Evolutionary conservation across 2,888 invertebrate genomes (phyloP).

Genomic region (Sepiola atlantica): DNA sequence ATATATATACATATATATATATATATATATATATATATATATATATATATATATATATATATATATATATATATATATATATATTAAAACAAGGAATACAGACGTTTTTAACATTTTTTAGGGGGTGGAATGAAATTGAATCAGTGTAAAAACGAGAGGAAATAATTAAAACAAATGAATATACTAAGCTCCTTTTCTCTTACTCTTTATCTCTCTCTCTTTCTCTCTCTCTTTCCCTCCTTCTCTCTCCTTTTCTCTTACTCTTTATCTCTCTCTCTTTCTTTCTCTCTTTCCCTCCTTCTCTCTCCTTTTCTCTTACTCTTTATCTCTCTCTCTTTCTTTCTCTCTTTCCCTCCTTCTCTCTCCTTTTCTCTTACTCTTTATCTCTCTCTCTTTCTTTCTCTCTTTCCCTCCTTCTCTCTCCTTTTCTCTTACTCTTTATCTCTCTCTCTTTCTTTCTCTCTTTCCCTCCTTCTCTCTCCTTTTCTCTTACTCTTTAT

Average conservation of each 20-base stretch:
- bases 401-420: neutral
- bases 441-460: neutral
- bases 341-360: neutral
- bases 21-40: too few species aligned
- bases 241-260: too few species aligned
- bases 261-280: too few species aligned
- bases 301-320: neutral
- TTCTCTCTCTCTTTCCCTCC: neutral
- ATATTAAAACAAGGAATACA: too few species aligned
- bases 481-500: neutral
- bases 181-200: neutral
- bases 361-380: neutral
- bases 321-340: neutral
- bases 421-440: neutral
- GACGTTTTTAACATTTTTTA: too few species aligned
- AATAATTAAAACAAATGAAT: too few species aligned
- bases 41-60: too few species aligned
- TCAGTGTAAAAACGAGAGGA: too few species aligned
- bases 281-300: too few species aligned
- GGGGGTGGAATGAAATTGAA: too few species aligned
- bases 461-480: neutral
- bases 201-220: neutral
- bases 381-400: neutral
- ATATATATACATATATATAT: too few species aligned
- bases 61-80: too few species aligned